Conservation (phyloP, 1,140 invertebrate species). For the Zaprionus lachaisei region DNA sequence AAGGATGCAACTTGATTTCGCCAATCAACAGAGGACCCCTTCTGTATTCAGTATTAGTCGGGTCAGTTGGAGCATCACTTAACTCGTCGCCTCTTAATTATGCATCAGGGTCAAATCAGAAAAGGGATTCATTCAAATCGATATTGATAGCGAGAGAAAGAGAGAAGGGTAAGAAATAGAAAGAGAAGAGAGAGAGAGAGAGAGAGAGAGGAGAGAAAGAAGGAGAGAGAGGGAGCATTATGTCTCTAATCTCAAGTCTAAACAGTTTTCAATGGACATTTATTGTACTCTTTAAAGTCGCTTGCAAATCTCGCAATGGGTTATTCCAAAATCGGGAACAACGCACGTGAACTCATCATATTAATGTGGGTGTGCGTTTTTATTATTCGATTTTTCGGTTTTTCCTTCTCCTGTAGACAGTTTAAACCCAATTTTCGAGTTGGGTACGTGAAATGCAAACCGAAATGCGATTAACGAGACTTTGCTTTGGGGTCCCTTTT, state of each 20-base stretch:
- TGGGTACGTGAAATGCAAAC: conserved; percentile 26
- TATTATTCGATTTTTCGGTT: not conserved
- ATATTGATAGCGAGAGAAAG: not conserved
- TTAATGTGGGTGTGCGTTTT: not conserved
- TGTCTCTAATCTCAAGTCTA: not conserved
- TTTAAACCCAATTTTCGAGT: conserved; percentile 35
- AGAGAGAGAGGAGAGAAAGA: not conserved
- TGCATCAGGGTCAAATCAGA: not conserved
- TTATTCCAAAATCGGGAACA: not conserved
- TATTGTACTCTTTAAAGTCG: not conserved
- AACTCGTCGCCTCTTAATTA: not conserved
- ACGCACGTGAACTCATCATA: not conserved
- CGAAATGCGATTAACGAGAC: conserved; percentile 49
- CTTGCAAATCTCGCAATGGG: not conserved
- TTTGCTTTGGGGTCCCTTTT: conserved; percentile 18
- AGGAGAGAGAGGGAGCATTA: not conserved
- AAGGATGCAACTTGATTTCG: conserved; percentile 36
- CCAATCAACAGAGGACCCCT: conserved; percentile 4
- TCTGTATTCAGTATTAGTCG: not conserved
- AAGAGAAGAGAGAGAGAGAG: no score
- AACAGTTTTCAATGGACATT: not conserved
- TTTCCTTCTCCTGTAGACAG: not conserved
- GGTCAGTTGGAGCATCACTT: not conserved
- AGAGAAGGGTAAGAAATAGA: no score
- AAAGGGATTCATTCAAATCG: not conserved